Base-by-base conservation (phyloP, 2,888 invertebrate species). In the Drosophila emarginata region DNA sequence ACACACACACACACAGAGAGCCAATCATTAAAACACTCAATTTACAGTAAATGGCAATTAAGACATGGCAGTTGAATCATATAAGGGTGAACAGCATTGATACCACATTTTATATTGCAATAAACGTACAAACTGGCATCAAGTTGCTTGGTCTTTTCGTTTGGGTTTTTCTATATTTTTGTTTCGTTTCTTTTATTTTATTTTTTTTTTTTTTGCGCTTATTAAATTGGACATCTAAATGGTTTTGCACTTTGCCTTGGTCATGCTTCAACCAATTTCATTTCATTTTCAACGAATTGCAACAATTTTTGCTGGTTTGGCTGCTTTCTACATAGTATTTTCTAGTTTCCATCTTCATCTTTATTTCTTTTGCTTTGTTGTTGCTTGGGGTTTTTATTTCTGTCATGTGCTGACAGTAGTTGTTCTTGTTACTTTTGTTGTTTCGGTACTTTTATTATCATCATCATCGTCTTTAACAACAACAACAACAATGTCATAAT, bases 181-280 rank as follows among this genome's bases (percentile, higher is more conserved):
- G 5, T 15, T 45, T n/a, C n/a, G n/a, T n/a, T 4, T 18, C 7
- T 40, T 40, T 6, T 7, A 15, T 1, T 9, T 15, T 40, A 6
- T 40, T 40, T 14, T 7, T 15, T 1, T 15, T 14, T 40, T 15
- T 40, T 4, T 18, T 45, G 0, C 69, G 59, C 57, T 75, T 37
- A 80, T 81, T 74, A 59, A 67, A 45, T 67, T 58, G 50, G 66
- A 74, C 81, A 71, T 71, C 64, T 72, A 69, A 80, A 84, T 77
- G 77, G 66, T 79, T 67, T 61, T 50, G 64, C 72, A 72, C 73
- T 54, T 67, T 54, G 54, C 28, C 52, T 67, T 45, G 58, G 59
- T 59, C 53, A 40, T 45, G 67, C 57, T 26, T 51, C 50, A 59
- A 59, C 61, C 59, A 64, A 63, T 77, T 78, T 51, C 57, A 64